Evolutionary conservation across 37 sponge, comb jelly and placozoan species (phyloP), one percentile per base, ranked within the genome.

Genomic region (Chondrilla cf. caribensis): DNA sequence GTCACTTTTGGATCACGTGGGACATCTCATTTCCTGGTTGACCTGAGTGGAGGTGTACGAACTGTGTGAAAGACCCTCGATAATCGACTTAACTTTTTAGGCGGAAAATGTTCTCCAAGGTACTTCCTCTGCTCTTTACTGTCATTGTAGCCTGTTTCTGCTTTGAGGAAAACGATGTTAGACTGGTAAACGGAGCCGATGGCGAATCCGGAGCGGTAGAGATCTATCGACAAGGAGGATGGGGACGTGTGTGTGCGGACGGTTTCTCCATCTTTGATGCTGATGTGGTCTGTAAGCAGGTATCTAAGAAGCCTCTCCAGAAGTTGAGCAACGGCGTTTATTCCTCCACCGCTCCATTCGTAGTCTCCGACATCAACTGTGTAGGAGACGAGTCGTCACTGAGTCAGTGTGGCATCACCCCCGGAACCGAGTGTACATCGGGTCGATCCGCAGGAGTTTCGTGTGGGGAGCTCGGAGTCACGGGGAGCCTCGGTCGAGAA

Each of bases 401-500:
- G 25, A 31, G 60, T 6, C 29, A 77, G 0, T 84, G 85, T 55
- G 47, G 6, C 19, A 51, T 26, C 19, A 47, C 55, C 0, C 19
- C 24, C 0, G 25, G 42, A 37, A 17, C 36, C 26, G 7, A 55
- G 5, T 73, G 76, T 22, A 0, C 0, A 6, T 28, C 35, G 76
- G 68, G 15, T 6, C 42, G 25, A 25, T 29, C 37, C 0, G 77
- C 81, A 26, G 81, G 60, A n/a, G 62, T 58, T 2, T 42, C 67
- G 2, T 58, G 79, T 38, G 79, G 58, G 14, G 71, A 80, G 14
- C 57, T 79, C 18, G 87, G 77, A 0, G 59, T 55, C 29, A 86
- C 91, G 43, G 92, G 92, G 1, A 71, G 88, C 6, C 28, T 91
- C 14, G 92, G 80, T 8, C 32, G 39, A 0, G 85, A 84, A 36